Evolutionary conservation across 2,113 vertebrate species (phyloP).

Genomic region (Xyrauchen texanus): DNA sequence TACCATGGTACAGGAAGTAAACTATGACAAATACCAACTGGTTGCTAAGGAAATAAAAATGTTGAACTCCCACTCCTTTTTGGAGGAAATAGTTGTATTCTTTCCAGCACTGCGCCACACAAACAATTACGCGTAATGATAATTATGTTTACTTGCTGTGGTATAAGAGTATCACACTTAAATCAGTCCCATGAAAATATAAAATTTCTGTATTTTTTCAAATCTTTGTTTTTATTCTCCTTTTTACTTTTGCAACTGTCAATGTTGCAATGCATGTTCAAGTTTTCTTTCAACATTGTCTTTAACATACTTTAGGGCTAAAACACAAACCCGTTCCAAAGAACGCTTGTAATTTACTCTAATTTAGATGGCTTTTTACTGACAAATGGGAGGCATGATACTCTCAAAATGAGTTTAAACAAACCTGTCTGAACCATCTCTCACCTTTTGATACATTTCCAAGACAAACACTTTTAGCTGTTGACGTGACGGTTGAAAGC

Average conservation of each 20-base stretch:
- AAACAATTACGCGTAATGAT: conserved; percentile 51
- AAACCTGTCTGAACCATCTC: conserved; percentile 4
- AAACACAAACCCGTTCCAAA: not conserved
- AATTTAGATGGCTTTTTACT: not conserved
- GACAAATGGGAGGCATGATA: not conserved
- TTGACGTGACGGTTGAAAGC: not conserved
- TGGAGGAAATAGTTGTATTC: conserved; percentile 43
- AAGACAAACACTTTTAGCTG: conserved; percentile 12
- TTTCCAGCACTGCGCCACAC: conserved; percentile 39
- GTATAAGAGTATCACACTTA: conserved; percentile 24
- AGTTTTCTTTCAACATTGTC: not conserved
- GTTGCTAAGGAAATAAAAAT: conserved; percentile 67
- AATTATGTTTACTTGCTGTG: conserved; percentile 6
- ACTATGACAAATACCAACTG: conserved; percentile 59
- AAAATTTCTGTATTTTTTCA: not conserved
- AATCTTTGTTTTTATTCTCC: not conserved
- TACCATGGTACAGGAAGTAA: conserved; percentile 64
- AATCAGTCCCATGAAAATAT: not conserved
- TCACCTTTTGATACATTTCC: conserved; percentile 9
- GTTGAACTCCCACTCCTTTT: conserved; percentile 59
- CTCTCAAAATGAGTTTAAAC: not conserved
- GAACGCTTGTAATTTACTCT: no score
- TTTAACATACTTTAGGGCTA: not conserved
- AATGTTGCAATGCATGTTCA: not conserved
- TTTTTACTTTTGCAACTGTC: not conserved